Base-by-base conservation (phyloP, 2,113 vertebrate species). In the Reinhardtius hippoglossoides region DNA sequence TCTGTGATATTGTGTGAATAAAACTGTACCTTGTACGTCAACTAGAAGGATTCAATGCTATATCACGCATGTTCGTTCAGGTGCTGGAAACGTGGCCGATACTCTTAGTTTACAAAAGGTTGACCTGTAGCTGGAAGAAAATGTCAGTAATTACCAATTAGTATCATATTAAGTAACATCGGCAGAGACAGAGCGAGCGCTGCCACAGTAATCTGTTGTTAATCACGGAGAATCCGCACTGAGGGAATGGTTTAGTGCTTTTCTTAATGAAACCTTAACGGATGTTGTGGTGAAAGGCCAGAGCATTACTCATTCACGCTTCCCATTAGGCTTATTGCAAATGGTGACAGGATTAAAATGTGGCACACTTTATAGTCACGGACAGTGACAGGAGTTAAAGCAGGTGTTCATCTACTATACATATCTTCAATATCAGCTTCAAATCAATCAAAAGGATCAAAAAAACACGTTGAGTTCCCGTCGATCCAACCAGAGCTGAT, bases 71-170 rank as follows among this genome's bases (percentile, higher is more conserved):
- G 35, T 37, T 9, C 0, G 35, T 9, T 37, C 9, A 9, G 9
- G 8, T 37, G 35, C 35, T 37, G 31, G 31, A 31, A 31, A 31
- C 6, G 1, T 31, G 31, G 31, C 31, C 6, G 6, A 31, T 31
- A 7, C 31, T 31, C 31, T 31, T 6, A 31, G 31, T 31, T 31
- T 31, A 31, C 40, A 0, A 67, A 77, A 74, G 65, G 40, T 4
- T 70, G 52, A 75, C 78, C 80, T 76, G 82, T 71, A 48, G 5
- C n/a, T 64, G n/a, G 46, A 27, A 31, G 16, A 74, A 83, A 80
- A 88, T 83, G 67, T 82, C 64, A 82, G 71, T 26, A 84, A 80
- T 71, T 57, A 58, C 64, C 31, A 62, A 78, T 82, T 58, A 86
- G 71, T 24, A 52, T 71, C 71, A 78, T 64, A 78, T 87, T 81